phyloP scores from a whole-genome alignment of 2,797 vertebrate genomes.

The Rhabdophis nuchalis region DNA sequence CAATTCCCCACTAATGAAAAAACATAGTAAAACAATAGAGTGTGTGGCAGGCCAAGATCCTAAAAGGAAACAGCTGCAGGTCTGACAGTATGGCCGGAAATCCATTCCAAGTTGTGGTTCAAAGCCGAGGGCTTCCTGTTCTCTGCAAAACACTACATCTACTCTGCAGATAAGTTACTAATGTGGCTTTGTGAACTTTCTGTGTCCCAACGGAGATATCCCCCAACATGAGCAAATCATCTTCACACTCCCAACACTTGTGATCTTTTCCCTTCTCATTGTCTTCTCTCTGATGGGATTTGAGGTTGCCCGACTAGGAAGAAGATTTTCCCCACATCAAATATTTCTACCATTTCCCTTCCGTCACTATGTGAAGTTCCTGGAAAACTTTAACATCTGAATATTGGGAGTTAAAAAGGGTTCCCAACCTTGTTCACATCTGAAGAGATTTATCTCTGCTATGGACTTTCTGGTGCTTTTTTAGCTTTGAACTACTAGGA shows the following conservation, averaged over 20 bases:
- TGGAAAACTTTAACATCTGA: background rate
- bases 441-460: background rate
- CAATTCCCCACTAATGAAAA: too few species aligned
- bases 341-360: background rate
- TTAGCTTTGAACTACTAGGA: background rate
- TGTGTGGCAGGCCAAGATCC: too few species aligned
- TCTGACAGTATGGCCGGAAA: too few species aligned
- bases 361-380: background rate
- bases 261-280: background rate
- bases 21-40: too few species aligned
- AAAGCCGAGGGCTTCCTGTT: too few species aligned
- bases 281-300: background rate
- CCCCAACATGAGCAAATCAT: too few species aligned
- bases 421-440: background rate
- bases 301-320: too few species aligned
- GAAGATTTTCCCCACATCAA: too few species aligned
- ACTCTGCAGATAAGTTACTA: background rate
- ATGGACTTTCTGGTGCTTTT: background rate
- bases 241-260: background rate
- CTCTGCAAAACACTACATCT: too few species aligned
- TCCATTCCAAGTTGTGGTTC: too few species aligned
- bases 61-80: too few species aligned
- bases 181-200: background rate
- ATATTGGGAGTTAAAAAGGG: accelerated
- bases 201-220: too few species aligned